Percentiles rank a stretch among this genome's conserved stretches.
phyloP scores from a whole-genome alignment of 2,113 vertebrate species.

The Symphodus melops region DNA sequence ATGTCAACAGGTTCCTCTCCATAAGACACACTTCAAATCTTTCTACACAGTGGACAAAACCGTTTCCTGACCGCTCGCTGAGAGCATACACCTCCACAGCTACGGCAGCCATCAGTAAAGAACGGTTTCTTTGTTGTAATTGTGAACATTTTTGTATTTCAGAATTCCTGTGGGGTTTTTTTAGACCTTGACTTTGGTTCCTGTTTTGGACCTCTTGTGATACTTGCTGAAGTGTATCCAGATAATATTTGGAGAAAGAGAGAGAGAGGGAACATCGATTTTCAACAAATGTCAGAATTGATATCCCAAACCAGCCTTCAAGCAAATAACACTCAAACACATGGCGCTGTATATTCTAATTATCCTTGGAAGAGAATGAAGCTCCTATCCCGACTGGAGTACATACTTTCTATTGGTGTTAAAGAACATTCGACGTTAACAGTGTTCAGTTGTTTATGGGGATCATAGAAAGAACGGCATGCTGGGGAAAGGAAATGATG shows the following conservation, averaged over 20 bases:
- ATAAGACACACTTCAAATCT: background rate
- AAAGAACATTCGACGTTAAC: background rate
- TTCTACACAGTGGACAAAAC: background rate
- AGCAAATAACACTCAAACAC: no score
- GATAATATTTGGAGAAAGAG: no score
- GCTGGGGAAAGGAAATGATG: background rate
- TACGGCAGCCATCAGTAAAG: background rate
- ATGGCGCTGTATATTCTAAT: no score
- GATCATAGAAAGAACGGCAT: background rate
- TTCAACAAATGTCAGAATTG: no score
- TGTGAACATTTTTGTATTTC: no score
- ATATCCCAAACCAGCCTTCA: no score
- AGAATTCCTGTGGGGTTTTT: no score
- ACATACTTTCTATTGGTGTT: background rate
- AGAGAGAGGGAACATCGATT: no score
- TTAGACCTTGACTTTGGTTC: no score
- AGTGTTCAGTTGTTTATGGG: background rate
- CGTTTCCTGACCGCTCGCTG: background rate
- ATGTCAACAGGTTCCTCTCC: background rate
- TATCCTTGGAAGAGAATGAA: background rate
- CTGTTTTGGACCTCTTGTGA: no score
- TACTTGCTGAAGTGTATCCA: no score
- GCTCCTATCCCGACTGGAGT: background rate
- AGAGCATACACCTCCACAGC: background rate
- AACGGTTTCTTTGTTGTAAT: no score